A percentile compares a stretch with the other conserved stretches of the same genome.
Conservation (phyloP, 2,113 vertebrate genomes). For the Pachyramphus minor region DNA sequence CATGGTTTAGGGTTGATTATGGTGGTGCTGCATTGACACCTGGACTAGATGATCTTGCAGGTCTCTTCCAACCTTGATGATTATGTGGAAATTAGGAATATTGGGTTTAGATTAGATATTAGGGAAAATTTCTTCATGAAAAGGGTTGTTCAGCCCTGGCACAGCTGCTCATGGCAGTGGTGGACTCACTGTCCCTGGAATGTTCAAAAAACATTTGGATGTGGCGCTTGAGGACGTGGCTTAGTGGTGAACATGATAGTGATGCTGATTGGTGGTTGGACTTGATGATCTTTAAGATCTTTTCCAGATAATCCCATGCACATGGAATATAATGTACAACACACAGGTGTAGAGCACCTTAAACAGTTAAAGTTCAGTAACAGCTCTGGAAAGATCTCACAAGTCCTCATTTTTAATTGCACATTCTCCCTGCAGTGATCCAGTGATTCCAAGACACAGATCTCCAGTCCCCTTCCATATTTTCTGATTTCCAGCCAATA, state of each 20-base stretch:
- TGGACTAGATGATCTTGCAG: background rate
- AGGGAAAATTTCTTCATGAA: background rate
- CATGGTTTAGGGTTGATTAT: background rate
- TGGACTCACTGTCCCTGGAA: background rate
- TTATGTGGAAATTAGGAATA: background rate
- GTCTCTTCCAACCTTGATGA: background rate
- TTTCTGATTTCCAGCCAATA: background rate
- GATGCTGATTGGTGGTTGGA: background rate
- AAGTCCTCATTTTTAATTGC: background rate
- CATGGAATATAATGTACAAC: background rate
- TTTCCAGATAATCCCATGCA: background rate
- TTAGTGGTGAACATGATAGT: fast-evolving
- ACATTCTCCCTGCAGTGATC: background rate
- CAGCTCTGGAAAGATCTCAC: background rate
- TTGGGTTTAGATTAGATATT: background rate
- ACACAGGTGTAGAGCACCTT: background rate
- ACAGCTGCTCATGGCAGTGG: background rate
- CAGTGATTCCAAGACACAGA: background rate
- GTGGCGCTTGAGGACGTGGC: background rate
- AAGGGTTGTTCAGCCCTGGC: background rate
- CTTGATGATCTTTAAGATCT: background rate
- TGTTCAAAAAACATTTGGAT: fast-evolving
- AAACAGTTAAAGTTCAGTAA: background rate
- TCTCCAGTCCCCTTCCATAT: background rate
- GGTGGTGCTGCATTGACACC: background rate